Evolutionary conservation across 2,797 vertebrate species (phyloP).

Genomic region (Enteromius treurensis): DNA sequence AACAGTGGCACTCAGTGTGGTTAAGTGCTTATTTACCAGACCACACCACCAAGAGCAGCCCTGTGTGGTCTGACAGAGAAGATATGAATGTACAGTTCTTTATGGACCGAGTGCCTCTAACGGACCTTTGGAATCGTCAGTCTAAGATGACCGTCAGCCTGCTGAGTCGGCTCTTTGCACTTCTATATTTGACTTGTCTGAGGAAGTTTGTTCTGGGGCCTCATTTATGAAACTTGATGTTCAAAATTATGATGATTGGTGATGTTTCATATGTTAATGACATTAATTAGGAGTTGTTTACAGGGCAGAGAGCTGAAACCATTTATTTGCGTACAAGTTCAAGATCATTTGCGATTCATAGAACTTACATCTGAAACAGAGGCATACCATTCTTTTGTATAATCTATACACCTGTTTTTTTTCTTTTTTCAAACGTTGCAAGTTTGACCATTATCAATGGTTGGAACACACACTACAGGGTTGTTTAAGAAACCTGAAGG

Average conservation of each 20-base stretch:
- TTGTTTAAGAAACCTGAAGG: neutral
- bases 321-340: too few relatives aligned
- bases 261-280: too few relatives aligned
- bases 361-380: too few relatives aligned
- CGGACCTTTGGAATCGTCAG: constrained; percentile 14
- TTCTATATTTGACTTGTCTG: neutral
- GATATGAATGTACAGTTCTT: constrained; percentile 43
- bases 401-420: neutral
- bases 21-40: constrained; percentile 64
- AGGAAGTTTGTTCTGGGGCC: neutral
- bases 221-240: too few relatives aligned
- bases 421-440: neutral
- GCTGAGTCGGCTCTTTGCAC: constrained; percentile 64
- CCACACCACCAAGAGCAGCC: constrained; percentile 64
- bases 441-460: neutral
- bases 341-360: too few relatives aligned
- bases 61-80: constrained; percentile 37
- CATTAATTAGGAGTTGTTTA: too few relatives aligned
- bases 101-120: constrained; percentile 11
- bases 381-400: neutral
- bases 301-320: too few relatives aligned
- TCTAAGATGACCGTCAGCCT: constrained; percentile 61
- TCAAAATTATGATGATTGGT: too few relatives aligned
- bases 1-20: constrained; percentile 70
- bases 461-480: neutral